Evolutionary conservation across 2,888 invertebrate species (phyloP).

Genomic region (Sarcophaga carnaria): DNA sequence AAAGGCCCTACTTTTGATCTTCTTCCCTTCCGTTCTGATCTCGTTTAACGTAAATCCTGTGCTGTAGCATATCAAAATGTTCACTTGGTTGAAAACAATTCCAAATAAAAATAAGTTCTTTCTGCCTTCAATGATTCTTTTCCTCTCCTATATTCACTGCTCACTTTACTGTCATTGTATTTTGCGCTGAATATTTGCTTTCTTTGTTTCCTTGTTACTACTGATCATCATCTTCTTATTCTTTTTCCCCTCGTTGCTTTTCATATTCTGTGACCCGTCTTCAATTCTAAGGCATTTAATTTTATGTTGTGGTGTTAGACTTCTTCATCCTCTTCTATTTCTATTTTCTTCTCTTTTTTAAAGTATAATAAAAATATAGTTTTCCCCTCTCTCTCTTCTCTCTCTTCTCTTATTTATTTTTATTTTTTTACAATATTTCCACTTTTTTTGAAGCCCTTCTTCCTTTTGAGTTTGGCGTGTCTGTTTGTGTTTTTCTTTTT

Average conservation of each 20-base stretch:
- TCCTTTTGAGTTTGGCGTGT: conserved; percentile 7
- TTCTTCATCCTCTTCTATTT: conserved; percentile 36
- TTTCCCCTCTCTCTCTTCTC: conserved; percentile 7
- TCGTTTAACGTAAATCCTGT: too few relatives aligned
- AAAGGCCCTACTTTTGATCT: too few relatives aligned
- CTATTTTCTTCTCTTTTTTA: conserved; percentile 4
- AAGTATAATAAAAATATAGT: conserved; percentile 21
- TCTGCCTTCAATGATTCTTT: neutral
- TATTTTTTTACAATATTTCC: conserved; percentile 4
- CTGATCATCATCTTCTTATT: neutral
- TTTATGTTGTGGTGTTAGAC: conserved; percentile 60
- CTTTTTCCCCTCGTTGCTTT: neutral
- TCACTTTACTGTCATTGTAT: neutral
- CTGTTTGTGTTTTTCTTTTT: conserved; percentile 46
- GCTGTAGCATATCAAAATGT: neutral
- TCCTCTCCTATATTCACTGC: neutral
- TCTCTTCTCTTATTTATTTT: neutral
- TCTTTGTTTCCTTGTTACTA: neutral
- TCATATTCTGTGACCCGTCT: neutral
- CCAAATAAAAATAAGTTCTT: neutral
- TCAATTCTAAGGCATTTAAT: conserved; percentile 55
- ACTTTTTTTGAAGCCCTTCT: neutral
- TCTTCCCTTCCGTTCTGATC: too few relatives aligned
- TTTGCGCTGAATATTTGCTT: neutral
- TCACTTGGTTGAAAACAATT: neutral